A percentile compares a stretch with the other conserved stretches of the same genome.
Conservation (phyloP, 92 coral and sea anemone genomes). For the Muricea muricata region DNA sequence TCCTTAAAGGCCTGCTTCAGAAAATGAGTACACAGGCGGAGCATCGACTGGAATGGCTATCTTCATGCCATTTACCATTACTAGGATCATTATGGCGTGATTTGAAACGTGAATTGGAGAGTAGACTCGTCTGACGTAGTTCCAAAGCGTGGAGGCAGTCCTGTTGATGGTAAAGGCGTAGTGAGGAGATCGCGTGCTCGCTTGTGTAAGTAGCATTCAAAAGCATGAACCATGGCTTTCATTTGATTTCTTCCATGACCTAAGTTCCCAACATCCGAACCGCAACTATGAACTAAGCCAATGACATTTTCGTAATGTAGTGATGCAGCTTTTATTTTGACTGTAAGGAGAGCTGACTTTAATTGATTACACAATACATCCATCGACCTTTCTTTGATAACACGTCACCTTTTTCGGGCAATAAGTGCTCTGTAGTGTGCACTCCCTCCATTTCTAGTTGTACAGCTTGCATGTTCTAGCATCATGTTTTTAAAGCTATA, state of each 20-base stretch:
- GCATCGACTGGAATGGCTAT: slow-evolving; percentile 50
- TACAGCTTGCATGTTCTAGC: slow-evolving; percentile 45
- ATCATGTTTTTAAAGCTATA: slow-evolving; percentile 40
- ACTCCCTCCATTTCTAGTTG: slow-evolving; percentile 31
- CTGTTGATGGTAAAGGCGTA: slow-evolving; percentile 41
- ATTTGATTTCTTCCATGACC: slow-evolving; percentile 48
- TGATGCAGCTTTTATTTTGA: slow-evolving; percentile 39
- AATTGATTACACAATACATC: slow-evolving; percentile 26
- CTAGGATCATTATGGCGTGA: slow-evolving; percentile 44
- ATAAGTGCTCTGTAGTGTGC: slow-evolving; percentile 36
- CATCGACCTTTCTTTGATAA: slow-evolving; percentile 2
- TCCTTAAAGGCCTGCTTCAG: slow-evolving; percentile 39
- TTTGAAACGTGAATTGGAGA: slow-evolving; percentile 39
- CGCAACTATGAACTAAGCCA: slow-evolving; percentile 32
- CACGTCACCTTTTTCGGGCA: slow-evolving; percentile 10
- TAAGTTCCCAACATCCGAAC: slow-evolving; percentile 41
- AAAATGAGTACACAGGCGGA: slow-evolving; percentile 39
- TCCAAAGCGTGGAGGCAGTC: slow-evolving; percentile 41
- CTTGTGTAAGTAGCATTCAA: slow-evolving; percentile 39
- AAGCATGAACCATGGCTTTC: slow-evolving; percentile 42
- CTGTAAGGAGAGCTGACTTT: slow-evolving; percentile 21
- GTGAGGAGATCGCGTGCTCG: slow-evolving; percentile 36
- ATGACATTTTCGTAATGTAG: slow-evolving; percentile 39
- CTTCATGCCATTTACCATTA: slow-evolving; percentile 32
- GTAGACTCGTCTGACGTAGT: slow-evolving; percentile 37